Conservation (phyloP, 1,140 invertebrate species). For the Drosophila pallidifrons region DNA sequence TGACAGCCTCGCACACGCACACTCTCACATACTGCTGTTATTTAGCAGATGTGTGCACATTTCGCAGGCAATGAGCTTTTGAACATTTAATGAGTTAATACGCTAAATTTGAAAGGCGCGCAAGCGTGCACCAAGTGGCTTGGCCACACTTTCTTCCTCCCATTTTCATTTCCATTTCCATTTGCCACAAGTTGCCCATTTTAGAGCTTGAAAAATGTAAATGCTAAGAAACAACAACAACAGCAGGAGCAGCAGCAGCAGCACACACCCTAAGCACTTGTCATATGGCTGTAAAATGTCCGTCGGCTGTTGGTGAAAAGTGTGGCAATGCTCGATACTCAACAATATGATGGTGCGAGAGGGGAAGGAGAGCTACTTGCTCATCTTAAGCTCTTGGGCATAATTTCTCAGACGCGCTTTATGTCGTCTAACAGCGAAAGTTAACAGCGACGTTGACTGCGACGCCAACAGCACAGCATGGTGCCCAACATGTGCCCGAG, state of each 20-base stretch:
- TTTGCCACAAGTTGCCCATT: slow-evolving; percentile 48
- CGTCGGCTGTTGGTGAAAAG: slow-evolving; percentile 52
- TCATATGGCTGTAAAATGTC: slow-evolving; percentile 68
- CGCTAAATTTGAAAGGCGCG: slow-evolving; percentile 76
- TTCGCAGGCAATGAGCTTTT: slow-evolving; percentile 80
- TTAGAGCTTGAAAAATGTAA: slow-evolving; percentile 62
- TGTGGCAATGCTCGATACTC: slow-evolving; percentile 59
- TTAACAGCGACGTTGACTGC: slow-evolving; percentile 42
- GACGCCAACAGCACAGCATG: slow-evolving; percentile 41
- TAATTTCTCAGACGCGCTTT: slow-evolving; percentile 60
- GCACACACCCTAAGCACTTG: slow-evolving; percentile 64
- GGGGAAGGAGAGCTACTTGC: slow-evolving; percentile 14
- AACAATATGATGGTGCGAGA: slow-evolving; percentile 32
- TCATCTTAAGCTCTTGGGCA: slow-evolving; percentile 66
- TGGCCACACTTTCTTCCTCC: slow-evolving; percentile 39
- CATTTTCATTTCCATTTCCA: slow-evolving; percentile 32
- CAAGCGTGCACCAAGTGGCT: slow-evolving; percentile 75
- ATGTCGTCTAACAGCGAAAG: slow-evolving; percentile 56
- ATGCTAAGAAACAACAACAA: slow-evolving; percentile 25
- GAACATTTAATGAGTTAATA: slow-evolving; percentile 82
- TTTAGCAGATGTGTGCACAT: slow-evolving; percentile 70
- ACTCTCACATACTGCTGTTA: slow-evolving; percentile 4
- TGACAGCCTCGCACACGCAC: slow-evolving; percentile 7
- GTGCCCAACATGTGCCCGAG: slow-evolving; percentile 36
- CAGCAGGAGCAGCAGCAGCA: slow-evolving; percentile 23